Evolutionary conservation across 2,113 vertebrate genomes (phyloP), one percentile per base, ranked within the genome.

Genomic region (Plecturocebus donacophilus): DNA sequence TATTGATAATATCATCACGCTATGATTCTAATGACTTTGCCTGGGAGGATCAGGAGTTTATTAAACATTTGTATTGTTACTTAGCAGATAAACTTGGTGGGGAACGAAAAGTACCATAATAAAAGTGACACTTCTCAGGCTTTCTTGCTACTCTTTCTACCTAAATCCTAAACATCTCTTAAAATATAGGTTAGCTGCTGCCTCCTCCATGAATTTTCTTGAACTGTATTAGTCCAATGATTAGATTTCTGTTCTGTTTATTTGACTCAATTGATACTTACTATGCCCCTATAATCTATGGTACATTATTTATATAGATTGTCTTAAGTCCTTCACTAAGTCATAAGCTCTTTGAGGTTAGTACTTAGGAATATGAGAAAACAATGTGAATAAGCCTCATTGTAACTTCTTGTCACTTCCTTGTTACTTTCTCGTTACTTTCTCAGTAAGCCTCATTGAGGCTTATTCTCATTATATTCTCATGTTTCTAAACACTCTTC

Each of bases 1-100:
- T 98, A 98, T 98, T 98, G 97, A 98, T 98, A 94, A 92, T 94
- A 93, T 79, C 96, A 97, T 98, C 98, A 98, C 88, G 97, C 95
- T 97, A 66, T 98, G 88, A 85, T 98, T 91, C 97, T 94, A 87
- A 92, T 98, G 96, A 98, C 97, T 95, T 98, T 98, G 97, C 96
- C 96, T 96, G 89, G 49, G 86, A 97, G 92, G 92, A 98, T 97
- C 70, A 97, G 94, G 97, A 98, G 87, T 96, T 98, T 97, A 97
- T 98, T 98, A 98, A 97, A 98, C 94, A 77, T 89, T 97, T 97
- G 97, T 76, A 35, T 14, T 87, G 95, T 40, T 91, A 66, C 81
- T 98, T 91, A 81, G 89, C 94, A 95, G 94, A 98, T 47, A 77
- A 81, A 98, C 27, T 75, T 79, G 42, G 94, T 64, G 27, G 94